These are phyloP conservation scores for Caenorhabditis sp. DNA, from an alignment of 2,888 invertebrate genomes.

Conservation along the genomic window DNA sequence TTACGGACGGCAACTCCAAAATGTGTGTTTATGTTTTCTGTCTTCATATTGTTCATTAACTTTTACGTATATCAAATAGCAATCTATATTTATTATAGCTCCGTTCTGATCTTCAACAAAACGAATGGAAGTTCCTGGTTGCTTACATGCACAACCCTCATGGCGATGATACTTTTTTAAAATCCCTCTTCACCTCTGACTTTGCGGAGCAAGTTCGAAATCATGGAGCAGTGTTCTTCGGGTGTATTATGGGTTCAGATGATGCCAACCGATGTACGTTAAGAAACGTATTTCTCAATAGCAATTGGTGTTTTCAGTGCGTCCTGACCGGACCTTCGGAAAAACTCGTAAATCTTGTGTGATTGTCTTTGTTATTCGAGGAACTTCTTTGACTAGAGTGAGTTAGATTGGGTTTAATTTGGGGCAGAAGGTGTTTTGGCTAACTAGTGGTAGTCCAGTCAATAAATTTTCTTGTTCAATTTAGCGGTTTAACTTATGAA, in stretches of 20 bases:
- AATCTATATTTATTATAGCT: constrained; percentile 24
- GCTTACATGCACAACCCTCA: constrained; percentile 39
- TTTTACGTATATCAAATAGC: background rate
- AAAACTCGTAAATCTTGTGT: constrained; percentile 6
- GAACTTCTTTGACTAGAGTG: constrained; percentile 31
- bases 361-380: constrained; percentile 29
- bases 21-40: no score
- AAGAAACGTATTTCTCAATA: no score
- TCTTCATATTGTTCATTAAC: no score
- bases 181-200: constrained; percentile 18
- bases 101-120: constrained; percentile 18
- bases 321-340: constrained; percentile 40
- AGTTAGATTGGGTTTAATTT: no score
- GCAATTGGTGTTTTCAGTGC: constrained; percentile 19
- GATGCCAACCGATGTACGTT: constrained; percentile 30
- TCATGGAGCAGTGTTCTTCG: constrained; percentile 32
- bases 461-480: no score
- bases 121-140: constrained; percentile 48
- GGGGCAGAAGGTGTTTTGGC: no score
- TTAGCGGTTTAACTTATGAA: no score
- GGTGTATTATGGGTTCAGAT: constrained; percentile 30
- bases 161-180: constrained; percentile 17
- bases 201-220: constrained; percentile 15
- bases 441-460: no score
- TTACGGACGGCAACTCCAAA: constrained; percentile 18